Evolutionary conservation across 2,888 invertebrate genomes (phyloP), one percentile per base, ranked within the genome.

Genomic region (Brachylomia viminalis): DNA sequence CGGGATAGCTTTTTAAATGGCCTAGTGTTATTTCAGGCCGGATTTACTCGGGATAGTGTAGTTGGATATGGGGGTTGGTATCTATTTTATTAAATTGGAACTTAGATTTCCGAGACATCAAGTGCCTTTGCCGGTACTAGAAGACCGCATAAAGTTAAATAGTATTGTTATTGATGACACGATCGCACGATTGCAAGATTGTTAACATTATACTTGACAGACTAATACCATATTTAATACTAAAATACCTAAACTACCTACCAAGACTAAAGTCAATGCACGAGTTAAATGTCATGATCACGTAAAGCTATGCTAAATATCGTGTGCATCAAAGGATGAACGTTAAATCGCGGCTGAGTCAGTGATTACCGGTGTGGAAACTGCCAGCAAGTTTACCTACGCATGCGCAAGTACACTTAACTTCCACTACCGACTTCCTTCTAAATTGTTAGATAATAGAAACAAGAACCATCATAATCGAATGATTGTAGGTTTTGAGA

Each of bases 271-370:
- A 79, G 74, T 82, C 74, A 82, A 65, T 42, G 83, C 23, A 64
- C 79, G 17, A 71, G 20, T 54, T 54, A 80, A 82, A 72, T 83
- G 83, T 75, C 83, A 72, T 70, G 72, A 83, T 27, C 76, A 67
- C 27, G 38, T 76, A 80, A 82, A 72, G 65, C 23, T 76, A 80
- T 54, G 80, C n/a, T 83, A 33, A 64, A 75, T 64, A 70, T 65
- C 58, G 61, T 69, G 75, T 76, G 54, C 69, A 72, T 23, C 76
- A 69, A 72, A 83, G 72, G 66, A 75, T 83, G 80, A 72, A 80
- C 68, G 38, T 38, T 79, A 58, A 82, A 62, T 78, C 66, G 73
- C 20, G 42, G 42, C n/a, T 56, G 45, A 54, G 30, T 52, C 70
- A 30, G 47, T 75, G 75, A 42, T 69, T 45, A 69, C n/a, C 61